These are phyloP conservation scores for Spheniscus mendiculus DNA, from an alignment of 2,113 vertebrate species.

Conservation along the genomic window DNA sequence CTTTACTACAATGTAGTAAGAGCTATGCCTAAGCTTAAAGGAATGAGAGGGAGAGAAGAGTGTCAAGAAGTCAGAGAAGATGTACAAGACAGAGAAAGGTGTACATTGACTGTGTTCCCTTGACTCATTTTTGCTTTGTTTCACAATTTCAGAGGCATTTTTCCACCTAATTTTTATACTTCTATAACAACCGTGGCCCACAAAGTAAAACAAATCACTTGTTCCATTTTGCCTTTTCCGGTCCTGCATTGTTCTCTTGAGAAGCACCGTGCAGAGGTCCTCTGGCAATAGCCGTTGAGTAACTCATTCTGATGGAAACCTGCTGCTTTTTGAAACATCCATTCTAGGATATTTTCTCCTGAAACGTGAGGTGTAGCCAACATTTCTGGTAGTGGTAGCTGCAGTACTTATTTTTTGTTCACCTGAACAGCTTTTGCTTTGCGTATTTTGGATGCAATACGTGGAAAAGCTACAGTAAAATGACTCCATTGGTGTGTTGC, in stretches of 20 bases:
- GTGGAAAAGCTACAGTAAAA: neutral
- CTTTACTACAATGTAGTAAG: neutral
- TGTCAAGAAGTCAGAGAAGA: neutral
- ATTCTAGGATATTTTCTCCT: neutral
- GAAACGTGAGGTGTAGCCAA: neutral
- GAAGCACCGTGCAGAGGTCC: neutral
- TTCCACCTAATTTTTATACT: neutral
- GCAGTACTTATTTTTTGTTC: neutral
- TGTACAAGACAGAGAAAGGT: neutral
- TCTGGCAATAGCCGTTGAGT: neutral
- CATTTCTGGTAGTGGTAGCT: neutral
- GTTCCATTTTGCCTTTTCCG: neutral
- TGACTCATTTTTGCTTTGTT: neutral
- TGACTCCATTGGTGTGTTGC: neutral
- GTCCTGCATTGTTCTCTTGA: fast-evolving
- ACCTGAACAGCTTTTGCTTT: neutral
- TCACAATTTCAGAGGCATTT: neutral
- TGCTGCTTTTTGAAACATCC: neutral
- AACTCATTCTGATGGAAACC: neutral
- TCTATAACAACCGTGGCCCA: neutral
- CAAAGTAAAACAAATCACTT: neutral
- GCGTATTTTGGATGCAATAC: neutral
- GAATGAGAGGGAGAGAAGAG: neutral
- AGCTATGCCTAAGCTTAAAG: neutral
- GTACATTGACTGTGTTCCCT: neutral